Percentiles rank a stretch among this genome's conserved stretches.
phyloP scores from a whole-genome alignment of 2,888 invertebrate species.

The Eupsilia transversa region DNA sequence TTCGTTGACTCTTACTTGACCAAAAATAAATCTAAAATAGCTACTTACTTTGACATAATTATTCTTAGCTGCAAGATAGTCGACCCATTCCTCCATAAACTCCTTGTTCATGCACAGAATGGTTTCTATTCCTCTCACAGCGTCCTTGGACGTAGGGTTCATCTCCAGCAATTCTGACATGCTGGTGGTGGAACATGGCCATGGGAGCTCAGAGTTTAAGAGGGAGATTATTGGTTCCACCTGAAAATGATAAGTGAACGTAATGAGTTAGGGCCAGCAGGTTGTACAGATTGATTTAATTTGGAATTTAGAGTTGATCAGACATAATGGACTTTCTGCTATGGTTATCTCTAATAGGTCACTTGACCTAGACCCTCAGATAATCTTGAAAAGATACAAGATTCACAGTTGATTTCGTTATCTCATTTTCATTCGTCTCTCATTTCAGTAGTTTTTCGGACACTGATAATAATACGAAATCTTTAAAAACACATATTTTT shows the following conservation, averaged over 20 bases:
- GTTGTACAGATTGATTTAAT: neutral
- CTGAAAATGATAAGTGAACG: conserved; percentile 68
- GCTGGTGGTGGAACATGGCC: conserved; percentile 88
- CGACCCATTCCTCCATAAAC: conserved; percentile 86
- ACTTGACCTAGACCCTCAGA: neutral
- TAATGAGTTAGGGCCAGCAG: neutral
- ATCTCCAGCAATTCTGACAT: conserved; percentile 79
- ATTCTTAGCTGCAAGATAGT: conserved; percentile 74
- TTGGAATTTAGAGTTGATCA: neutral
- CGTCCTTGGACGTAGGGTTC: conserved; percentile 73
- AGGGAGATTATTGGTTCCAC: conserved; percentile 83
- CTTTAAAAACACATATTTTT: neutral
- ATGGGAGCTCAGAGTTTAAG: conserved; percentile 81
- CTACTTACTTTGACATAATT: conserved; percentile 76
- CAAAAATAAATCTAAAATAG: neutral
- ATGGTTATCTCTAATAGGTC: neutral
- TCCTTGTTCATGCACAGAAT: conserved; percentile 83
- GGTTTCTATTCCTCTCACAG: conserved; percentile 85
- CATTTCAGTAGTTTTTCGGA: neutral
- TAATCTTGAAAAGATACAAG: neutral
- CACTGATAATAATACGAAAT: neutral
- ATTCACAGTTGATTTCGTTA: neutral
- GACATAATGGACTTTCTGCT: neutral
- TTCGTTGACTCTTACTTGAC: neutral
- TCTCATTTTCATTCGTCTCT: no score